These are phyloP conservation scores for Meriones unguiculatus DNA, from an alignment of 2,113 vertebrate genomes.

Conservation along the genomic window DNA sequence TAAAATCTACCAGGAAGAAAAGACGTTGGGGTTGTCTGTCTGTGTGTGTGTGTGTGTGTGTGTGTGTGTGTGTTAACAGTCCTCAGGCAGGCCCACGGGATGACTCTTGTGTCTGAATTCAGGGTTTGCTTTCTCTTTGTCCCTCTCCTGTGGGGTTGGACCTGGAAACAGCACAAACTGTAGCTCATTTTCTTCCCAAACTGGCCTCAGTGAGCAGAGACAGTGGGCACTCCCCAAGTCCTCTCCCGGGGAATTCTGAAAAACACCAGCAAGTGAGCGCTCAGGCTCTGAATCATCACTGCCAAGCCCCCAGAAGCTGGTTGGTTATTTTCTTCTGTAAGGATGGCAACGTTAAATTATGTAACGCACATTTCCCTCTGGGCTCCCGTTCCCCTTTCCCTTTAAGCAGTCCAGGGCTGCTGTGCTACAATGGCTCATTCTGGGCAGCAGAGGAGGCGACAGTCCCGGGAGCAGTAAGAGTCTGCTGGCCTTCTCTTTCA, in stretches of 20 bases:
- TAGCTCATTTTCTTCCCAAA: constrained; percentile 90
- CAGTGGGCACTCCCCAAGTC: constrained; percentile 82
- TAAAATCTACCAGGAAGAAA: constrained; percentile 63
- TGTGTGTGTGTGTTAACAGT: constrained; percentile 78
- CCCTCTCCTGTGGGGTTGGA: constrained; percentile 79
- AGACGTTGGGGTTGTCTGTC: constrained; percentile 41
- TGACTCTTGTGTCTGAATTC: constrained; percentile 85
- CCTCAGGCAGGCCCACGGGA: constrained; percentile 83
- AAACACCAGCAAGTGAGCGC: constrained; percentile 86
- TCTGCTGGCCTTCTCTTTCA: constrained; percentile 81
- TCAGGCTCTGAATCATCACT: constrained; percentile 88
- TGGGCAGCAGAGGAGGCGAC: constrained; percentile 74
- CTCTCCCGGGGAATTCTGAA: constrained; percentile 85
- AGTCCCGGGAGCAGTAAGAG: constrained; percentile 73
- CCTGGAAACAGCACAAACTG: constrained; percentile 86
- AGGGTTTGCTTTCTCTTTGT: constrained; percentile 85
- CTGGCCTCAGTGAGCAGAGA: constrained; percentile 84
- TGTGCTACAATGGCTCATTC: constrained; percentile 83
- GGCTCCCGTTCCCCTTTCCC: constrained; percentile 84
- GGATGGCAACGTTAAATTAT: constrained; percentile 88
- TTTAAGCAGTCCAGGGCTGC: constrained; percentile 78
- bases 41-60: neutral
- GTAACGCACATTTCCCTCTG: constrained; percentile 86
- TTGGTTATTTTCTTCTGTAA: constrained; percentile 84
- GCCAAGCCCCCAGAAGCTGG: constrained; percentile 86